Evolutionary conservation across 1,140 invertebrate genomes (phyloP).

Genomic region (Papilio dardanus): DNA sequence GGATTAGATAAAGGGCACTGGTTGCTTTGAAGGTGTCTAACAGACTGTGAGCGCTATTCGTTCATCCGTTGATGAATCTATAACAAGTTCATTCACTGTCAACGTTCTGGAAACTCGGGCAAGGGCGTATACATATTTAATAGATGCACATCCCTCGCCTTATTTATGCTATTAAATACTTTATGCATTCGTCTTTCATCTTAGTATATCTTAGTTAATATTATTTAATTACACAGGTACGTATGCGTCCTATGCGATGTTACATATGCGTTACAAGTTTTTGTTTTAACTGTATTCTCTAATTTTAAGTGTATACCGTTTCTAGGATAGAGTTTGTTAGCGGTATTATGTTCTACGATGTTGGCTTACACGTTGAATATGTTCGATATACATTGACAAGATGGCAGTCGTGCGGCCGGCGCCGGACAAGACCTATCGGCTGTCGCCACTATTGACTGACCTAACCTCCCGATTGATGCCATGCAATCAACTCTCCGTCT

Average conservation of each 20-base stretch:
- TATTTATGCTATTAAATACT: background rate
- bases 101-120: slow-evolving; percentile 77
- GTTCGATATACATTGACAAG: slow-evolving; percentile 27
- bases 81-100: slow-evolving; percentile 70
- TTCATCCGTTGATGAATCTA: slow-evolving; percentile 66
- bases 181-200: background rate
- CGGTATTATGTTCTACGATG: slow-evolving; percentile 6
- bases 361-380: slow-evolving; percentile 21
- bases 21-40: slow-evolving; percentile 69
- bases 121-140: slow-evolving; percentile 58
- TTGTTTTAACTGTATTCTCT: background rate
- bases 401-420: slow-evolving; percentile 20
- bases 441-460: slow-evolving; percentile 35
- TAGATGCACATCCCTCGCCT: slow-evolving; percentile 37
- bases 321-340: background rate
- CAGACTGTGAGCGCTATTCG: slow-evolving; percentile 68
- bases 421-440: slow-evolving; percentile 29
- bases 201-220: no score
- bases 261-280: background rate
- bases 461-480: slow-evolving; percentile 20
- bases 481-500: slow-evolving; percentile 13
- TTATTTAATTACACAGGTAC: background rate
- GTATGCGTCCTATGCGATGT: background rate
- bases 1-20: slow-evolving; percentile 42
- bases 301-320: background rate